A percentile compares a stretch with the other conserved stretches of the same genome.
Evolutionary conservation across 2,888 invertebrate genomes (phyloP).

Genomic region (Lucinisca nassula): DNA sequence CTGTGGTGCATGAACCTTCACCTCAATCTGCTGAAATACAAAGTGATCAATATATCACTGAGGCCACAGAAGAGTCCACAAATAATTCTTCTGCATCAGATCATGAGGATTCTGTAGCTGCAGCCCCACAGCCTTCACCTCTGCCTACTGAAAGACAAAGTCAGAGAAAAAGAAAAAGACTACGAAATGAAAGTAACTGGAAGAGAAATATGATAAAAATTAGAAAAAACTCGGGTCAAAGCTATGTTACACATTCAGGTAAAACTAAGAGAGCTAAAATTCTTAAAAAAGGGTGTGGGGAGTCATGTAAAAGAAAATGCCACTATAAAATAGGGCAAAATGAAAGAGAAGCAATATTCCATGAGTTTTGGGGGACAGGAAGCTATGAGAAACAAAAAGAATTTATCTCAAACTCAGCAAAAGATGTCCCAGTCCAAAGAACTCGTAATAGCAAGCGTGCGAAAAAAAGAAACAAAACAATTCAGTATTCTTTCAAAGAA

Average conservation of each 20-base stretch:
- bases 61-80: no score
- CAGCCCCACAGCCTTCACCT: background rate
- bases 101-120: background rate
- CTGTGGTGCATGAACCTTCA: background rate
- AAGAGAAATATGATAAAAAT: constrained; percentile 7
- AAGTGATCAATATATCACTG: no score
- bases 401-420: background rate
- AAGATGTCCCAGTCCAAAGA: background rate
- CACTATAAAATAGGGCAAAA: background rate
- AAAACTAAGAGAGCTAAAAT: constrained; percentile 14
- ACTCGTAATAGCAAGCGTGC: background rate
- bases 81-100: background rate
- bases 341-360: constrained; percentile 9
- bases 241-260: constrained; percentile 14
- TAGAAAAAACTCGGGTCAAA: constrained; percentile 19
- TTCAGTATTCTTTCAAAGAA: constrained; percentile 2
- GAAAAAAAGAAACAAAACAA: background rate
- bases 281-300: background rate
- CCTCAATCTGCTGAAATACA: background rate
- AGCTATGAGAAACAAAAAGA: background rate
- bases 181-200: constrained; percentile 11
- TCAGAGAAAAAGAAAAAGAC: background rate
- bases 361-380: constrained; percentile 16
- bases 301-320: background rate
- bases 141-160: constrained; percentile 1